Base-by-base conservation (phyloP, 1,140 invertebrate genomes). In the Aphaenogaster floridana region DNA sequence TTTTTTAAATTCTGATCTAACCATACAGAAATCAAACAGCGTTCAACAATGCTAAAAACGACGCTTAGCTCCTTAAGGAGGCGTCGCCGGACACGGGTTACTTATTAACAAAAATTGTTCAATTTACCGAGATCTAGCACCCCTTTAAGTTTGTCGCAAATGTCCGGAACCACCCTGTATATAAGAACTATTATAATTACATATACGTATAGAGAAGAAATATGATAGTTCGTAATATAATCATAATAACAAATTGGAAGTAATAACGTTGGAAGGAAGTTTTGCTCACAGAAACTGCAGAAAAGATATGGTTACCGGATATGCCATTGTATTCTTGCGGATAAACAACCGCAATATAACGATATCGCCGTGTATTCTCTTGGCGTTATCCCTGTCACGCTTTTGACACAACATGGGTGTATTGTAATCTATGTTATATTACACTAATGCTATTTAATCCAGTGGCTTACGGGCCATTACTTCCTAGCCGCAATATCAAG, bases 371-470 rank as follows among this genome's bases (percentile, higher is more conserved):
- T 77, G 61, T 45, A 69, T 77, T 61, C 54, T 78, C 74, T 17
- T 34, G 21, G 7, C 6, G 36, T 42, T 28, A 45, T 45, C 13
- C 21, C 15, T 61, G 54, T 77, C 36, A 61, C 11, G 21, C 13
- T 63, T 21, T 63, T 34, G 54, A 78, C 39, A 45, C n/a, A 57
- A 45, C n/a, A 54, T 61, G n/a, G 17, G 8, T 63, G 7, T 11
- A 57, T 76, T 42, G 39, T 59, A 59, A 78, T 13, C 21, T 45
- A 28, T 45, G 1, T 77, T 63, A 45, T 61, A 78, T 45, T 61
- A 21, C 15, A 59, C n/a, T 59, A 59, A 76, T 61, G 15, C 74
- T 77, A 11, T 78, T 63, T 78, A 78, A 78, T 78, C 9, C 21
- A 78, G 9, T 45, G 39, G 9, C 42, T 64, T 64, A 64, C 15